phyloP scores from a whole-genome alignment of 2,113 vertebrate species.

The Tachuris rubrigastra region DNA sequence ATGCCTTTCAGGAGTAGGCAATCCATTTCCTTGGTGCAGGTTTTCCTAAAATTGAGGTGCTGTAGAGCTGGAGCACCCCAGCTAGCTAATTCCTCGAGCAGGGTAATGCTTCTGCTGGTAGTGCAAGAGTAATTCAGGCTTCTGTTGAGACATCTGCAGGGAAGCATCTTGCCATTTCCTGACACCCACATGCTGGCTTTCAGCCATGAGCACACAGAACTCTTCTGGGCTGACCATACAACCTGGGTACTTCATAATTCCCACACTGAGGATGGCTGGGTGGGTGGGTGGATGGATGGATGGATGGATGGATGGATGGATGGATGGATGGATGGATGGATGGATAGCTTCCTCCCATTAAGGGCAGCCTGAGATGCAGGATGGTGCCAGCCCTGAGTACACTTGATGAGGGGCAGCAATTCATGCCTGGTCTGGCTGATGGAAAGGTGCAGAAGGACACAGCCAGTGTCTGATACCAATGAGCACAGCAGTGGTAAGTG shows the following conservation, averaged over 20 bases:
- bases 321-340: background rate
- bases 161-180: background rate
- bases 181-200: background rate
- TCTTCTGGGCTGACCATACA: background rate
- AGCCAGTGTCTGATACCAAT: no score
- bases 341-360: background rate
- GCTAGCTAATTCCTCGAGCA: background rate
- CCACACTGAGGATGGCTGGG: no score
- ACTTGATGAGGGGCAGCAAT: background rate
- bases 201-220: background rate
- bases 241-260: background rate
- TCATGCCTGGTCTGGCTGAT: background rate
- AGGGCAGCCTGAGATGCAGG: background rate
- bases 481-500: fast-evolving
- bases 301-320: background rate
- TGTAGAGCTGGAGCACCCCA: background rate
- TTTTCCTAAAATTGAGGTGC: background rate
- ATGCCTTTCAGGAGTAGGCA: background rate
- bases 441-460: background rate
- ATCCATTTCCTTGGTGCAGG: background rate
- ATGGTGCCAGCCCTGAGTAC: background rate
- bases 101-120: background rate
- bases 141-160: conserved; percentile 19
- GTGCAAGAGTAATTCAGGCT: background rate
- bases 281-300: background rate